These are phyloP conservation scores for Rhinolophus sinicus DNA, from an alignment of 2,113 vertebrate species.

Conservation along the genomic window DNA sequence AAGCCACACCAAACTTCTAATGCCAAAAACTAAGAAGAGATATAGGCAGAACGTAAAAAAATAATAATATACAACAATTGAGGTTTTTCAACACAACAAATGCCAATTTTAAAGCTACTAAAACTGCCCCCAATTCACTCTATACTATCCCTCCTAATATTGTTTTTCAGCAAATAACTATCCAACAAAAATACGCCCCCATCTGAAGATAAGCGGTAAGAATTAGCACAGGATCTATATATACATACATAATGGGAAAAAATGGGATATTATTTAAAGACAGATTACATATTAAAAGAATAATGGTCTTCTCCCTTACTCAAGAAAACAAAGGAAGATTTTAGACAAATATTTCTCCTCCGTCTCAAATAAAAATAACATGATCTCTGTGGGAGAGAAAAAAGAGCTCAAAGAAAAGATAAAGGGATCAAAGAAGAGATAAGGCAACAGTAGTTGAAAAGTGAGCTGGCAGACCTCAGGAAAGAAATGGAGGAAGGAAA, in stretches of 20 bases:
- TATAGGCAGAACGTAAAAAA: not conserved
- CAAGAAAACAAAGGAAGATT: not conserved
- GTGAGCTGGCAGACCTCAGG: not conserved
- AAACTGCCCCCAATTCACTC: not conserved
- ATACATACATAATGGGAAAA: not conserved
- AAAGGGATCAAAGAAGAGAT: not conserved
- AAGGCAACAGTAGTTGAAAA: slow-evolving; percentile 38
- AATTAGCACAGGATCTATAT: not conserved
- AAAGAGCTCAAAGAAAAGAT: slow-evolving; percentile 10
- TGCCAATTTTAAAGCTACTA: slow-evolving; percentile 5
- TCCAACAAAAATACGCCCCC: not conserved
- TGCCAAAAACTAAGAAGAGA: slow-evolving; percentile 37
- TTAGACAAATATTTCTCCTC: slow-evolving; percentile 7
- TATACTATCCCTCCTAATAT: not conserved
- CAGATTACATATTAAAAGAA: not conserved
- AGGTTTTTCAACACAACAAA: slow-evolving; percentile 30
- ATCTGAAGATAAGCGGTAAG: slow-evolving; percentile 36
- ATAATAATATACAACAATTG: not conserved
- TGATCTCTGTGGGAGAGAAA: not conserved
- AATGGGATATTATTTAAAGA: not conserved
- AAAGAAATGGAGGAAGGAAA: slow-evolving; percentile 36
- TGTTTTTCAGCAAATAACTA: slow-evolving; percentile 14
- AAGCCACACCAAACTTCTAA: slow-evolving; percentile 52
- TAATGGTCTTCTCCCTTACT: not conserved
- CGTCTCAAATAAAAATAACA: slow-evolving; percentile 10